Conservation (phyloP, 2,888 invertebrate genomes). For the Hybos culiciformis region DNA sequence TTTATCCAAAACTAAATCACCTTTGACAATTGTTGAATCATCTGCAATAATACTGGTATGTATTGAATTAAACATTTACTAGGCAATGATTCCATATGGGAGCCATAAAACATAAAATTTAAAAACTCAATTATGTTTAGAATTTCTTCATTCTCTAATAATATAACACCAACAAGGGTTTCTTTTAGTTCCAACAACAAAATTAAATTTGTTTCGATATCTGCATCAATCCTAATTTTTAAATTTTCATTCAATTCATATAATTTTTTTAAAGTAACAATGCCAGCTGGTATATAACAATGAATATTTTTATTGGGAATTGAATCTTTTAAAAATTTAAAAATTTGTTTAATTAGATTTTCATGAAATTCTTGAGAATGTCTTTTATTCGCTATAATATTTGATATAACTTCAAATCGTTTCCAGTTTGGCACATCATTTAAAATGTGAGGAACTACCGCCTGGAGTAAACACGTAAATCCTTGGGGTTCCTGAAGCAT, state of each 20-base stretch:
- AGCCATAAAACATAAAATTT: constrained; percentile 28
- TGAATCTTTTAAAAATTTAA: constrained; percentile 20
- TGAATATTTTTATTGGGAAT: constrained; percentile 15
- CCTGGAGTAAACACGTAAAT: constrained; percentile 24
- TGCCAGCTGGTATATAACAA: constrained; percentile 20
- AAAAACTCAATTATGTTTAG: constrained; percentile 18
- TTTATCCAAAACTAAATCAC: no score
- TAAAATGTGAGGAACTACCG: constrained; percentile 16
- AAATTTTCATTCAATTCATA: constrained; percentile 18
- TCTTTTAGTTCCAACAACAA: constrained; percentile 20
- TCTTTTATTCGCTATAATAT: constrained; percentile 24
- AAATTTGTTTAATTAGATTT: constrained; percentile 24
- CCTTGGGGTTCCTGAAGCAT: constrained; percentile 23
- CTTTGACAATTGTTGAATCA: constrained; percentile 22
- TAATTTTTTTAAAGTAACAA: constrained; percentile 24
- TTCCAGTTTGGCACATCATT: constrained; percentile 18
- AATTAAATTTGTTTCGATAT: constrained; percentile 18
- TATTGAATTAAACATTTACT: constrained; percentile 22
- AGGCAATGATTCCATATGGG: constrained; percentile 26
- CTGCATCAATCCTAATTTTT: constrained; percentile 10
- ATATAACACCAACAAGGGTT: constrained; percentile 23
- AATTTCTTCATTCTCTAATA: constrained; percentile 27
- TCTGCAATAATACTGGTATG: constrained; percentile 24
- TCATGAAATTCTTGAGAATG: constrained; percentile 21
- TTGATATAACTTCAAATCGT: constrained; percentile 24